phyloP scores from a whole-genome alignment of 2,113 vertebrate species.

The Chrysemys picta region DNA sequence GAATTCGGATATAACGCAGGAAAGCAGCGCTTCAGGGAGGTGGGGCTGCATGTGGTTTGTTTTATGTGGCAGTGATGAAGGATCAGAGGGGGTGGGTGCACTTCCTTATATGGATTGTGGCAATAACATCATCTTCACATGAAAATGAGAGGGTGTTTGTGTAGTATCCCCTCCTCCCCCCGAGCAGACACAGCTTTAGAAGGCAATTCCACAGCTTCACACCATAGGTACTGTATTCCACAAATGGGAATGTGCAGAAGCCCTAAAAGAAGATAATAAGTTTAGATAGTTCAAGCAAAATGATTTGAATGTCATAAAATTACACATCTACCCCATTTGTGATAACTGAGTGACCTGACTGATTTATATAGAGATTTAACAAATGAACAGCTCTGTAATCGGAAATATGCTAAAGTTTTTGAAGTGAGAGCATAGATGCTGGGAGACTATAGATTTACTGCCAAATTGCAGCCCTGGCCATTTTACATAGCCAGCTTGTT shows the following conservation, averaged over 20 bases:
- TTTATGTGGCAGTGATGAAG: no score
- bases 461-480: background rate
- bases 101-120: no score
- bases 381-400: background rate
- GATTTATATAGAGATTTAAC: no score
- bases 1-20: no score
- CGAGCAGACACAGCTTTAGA: background rate
- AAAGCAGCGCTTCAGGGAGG: no score
- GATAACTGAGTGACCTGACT: background rate
- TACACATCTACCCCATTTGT: no score
- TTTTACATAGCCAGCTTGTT: rapidly evolving
- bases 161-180: no score
- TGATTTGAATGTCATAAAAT: background rate
- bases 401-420: background rate
- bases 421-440: background rate
- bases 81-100: no score
- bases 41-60: no score
- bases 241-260: background rate
- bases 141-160: no score
- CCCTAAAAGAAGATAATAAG: background rate
- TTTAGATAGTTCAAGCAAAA: background rate
- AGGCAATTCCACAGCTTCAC: background rate
- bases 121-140: no score
- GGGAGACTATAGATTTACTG: background rate
- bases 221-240: background rate